Conservation (phyloP, 35 echinoderm and acorn worm genomes). For the Ptychodera flava region DNA sequence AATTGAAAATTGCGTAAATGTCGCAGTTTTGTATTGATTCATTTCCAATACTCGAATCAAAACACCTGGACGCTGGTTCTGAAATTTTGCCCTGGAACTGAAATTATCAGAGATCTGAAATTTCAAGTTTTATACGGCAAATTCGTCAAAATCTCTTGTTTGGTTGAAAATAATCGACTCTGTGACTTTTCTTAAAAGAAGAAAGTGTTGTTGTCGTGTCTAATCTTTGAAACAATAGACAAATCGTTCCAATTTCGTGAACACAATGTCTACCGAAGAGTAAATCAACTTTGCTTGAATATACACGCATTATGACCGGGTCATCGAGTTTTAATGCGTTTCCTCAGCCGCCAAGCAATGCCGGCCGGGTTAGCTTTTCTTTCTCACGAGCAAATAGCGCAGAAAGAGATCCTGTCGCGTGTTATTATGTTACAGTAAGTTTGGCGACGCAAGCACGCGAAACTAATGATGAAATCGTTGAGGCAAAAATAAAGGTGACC, state of each 20-base stretch:
- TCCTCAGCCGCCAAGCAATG: background rate
- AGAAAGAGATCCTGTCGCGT: background rate
- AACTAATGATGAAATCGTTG: background rate
- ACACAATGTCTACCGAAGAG: background rate
- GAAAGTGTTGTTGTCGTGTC: no score
- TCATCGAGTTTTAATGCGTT: background rate
- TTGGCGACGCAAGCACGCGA: background rate
- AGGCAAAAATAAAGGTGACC: background rate
- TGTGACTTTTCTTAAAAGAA: no score
- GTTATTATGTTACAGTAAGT: background rate
- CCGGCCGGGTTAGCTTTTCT: background rate
- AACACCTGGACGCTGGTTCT: no score
- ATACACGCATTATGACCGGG: background rate
- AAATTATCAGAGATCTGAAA: no score
- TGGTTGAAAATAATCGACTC: no score
- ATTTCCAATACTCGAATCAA: no score
- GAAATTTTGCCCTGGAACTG: no score
- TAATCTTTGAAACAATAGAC: no score
- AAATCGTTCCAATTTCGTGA: background rate
- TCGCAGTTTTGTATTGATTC: no score
- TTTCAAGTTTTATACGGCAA: no score
- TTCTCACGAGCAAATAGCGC: background rate
- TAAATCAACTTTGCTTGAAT: background rate
- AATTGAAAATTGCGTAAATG: no score
- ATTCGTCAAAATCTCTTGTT: no score